Evolutionary conservation across 2,113 vertebrate genomes (phyloP).

Genomic region (Caloenas nicobarica): DNA sequence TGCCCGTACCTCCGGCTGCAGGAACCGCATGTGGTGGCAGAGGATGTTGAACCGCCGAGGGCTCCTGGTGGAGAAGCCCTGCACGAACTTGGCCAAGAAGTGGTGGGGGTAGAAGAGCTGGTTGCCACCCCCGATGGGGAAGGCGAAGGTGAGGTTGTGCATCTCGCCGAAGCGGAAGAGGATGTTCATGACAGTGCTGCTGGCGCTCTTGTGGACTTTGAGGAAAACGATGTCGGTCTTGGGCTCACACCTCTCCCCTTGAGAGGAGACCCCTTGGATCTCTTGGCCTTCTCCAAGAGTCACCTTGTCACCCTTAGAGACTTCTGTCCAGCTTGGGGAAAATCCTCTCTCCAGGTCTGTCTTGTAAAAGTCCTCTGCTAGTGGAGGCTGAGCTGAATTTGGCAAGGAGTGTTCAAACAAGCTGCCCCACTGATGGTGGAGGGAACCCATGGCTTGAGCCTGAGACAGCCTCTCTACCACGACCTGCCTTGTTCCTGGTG

Average conservation of each 20-base stretch:
- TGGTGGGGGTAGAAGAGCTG: conserved; percentile 80
- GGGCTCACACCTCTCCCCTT: conserved; percentile 53
- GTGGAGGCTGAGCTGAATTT: not conserved
- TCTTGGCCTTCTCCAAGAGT: not conserved
- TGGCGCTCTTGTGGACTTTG: conserved; percentile 87
- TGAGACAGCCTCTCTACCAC: not conserved
- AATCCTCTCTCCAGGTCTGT: not conserved
- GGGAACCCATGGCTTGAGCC: not conserved
- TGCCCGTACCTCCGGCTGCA: conserved; percentile 73
- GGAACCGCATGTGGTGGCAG: conserved; percentile 88
- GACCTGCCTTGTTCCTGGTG: not conserved
- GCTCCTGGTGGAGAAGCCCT: conserved; percentile 58
- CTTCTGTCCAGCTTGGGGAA: not conserved
- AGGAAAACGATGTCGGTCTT: conserved; percentile 82
- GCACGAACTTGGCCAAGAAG: conserved; percentile 78
- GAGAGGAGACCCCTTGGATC: not conserved
- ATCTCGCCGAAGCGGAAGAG: conserved; percentile 85
- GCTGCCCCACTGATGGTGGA: not conserved
- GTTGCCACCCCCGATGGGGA: conserved; percentile 69
- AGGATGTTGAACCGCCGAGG: conserved; percentile 79
- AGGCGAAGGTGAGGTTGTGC: conserved; percentile 81
- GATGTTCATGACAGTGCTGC: conserved; percentile 86
- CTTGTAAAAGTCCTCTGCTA: not conserved
- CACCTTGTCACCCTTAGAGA: not conserved
- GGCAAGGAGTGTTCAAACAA: not conserved